These are phyloP conservation scores for Petaurus breviceps DNA, from an alignment of 2,113 vertebrate species.

Conservation along the genomic window DNA sequence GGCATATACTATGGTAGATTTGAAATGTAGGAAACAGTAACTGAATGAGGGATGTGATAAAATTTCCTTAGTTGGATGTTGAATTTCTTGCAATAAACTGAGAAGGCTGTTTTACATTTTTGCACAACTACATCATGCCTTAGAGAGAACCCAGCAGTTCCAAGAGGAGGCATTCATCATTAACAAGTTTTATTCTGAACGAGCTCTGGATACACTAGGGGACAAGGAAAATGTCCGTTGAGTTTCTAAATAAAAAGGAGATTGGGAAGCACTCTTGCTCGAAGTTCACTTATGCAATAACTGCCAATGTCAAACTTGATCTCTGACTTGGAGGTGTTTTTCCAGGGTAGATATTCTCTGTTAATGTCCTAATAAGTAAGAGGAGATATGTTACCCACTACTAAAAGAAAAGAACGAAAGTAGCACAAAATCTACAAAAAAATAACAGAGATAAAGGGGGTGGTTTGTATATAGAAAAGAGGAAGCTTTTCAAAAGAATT, in stretches of 20 bases:
- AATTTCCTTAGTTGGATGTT: conserved; percentile 78
- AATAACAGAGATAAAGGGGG: neutral
- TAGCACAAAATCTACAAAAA: neutral
- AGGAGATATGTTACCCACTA: neutral
- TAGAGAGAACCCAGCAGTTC: conserved; percentile 70
- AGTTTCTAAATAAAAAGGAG: neutral
- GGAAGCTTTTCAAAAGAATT: neutral
- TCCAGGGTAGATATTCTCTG: neutral
- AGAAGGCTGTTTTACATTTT: conserved; percentile 79
- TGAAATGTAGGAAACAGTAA: conserved; percentile 80
- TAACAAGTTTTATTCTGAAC: neutral
- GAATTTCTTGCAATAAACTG: conserved; percentile 77
- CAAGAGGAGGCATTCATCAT: conserved; percentile 66
- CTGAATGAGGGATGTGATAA: conserved; percentile 80
- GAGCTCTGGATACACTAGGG: accelerated
- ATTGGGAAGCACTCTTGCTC: neutral
- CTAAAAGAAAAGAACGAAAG: neutral
- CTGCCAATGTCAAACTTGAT: neutral
- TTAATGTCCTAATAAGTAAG: neutral
- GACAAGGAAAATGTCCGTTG: accelerated
- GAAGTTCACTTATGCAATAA: neutral
- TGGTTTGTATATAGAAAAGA: neutral
- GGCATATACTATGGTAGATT: conserved; percentile 64
- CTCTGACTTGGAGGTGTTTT: neutral
- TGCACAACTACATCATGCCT: conserved; percentile 52